These are phyloP conservation scores for Parnassius mnemosyne DNA, from an alignment of 2,888 invertebrate genomes.

Conservation along the genomic window DNA sequence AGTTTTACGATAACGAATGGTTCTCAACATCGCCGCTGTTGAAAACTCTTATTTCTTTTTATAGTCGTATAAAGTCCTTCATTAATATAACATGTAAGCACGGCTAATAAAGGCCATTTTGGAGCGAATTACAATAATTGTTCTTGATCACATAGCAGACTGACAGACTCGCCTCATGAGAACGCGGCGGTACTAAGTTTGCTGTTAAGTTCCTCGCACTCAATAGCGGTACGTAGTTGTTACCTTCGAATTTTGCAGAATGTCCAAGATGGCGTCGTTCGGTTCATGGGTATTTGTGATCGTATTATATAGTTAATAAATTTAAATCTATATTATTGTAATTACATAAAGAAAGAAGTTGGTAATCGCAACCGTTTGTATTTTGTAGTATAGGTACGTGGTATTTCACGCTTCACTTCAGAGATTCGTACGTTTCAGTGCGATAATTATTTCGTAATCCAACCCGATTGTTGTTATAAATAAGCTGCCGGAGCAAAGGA, in stretches of 20 bases:
- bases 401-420: slow-evolving; percentile 27
- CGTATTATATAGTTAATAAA: slow-evolving; percentile 74
- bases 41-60: no score
- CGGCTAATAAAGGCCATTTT: no score
- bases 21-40: no score
- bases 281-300: slow-evolving; percentile 77
- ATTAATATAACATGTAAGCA: no score
- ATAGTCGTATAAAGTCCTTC: no score
- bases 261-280: slow-evolving; percentile 67
- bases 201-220: slow-evolving; percentile 24
- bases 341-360: slow-evolving; percentile 48
- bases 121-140: no score
- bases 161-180: neutral
- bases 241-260: slow-evolving; percentile 58
- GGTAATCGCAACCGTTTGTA: slow-evolving; percentile 60
- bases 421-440: neutral
- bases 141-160: no score
- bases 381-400: slow-evolving; percentile 42
- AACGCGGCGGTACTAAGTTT: slow-evolving; percentile 6
- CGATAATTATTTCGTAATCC: slow-evolving; percentile 22
- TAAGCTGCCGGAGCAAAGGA: slow-evolving; percentile 46
- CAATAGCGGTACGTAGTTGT: slow-evolving; percentile 59
- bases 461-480: slow-evolving; percentile 51
- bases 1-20: no score
- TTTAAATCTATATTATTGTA: slow-evolving; percentile 67